Base-by-base conservation (phyloP, 2,888 invertebrate species). In the Campaea margaritaria region DNA sequence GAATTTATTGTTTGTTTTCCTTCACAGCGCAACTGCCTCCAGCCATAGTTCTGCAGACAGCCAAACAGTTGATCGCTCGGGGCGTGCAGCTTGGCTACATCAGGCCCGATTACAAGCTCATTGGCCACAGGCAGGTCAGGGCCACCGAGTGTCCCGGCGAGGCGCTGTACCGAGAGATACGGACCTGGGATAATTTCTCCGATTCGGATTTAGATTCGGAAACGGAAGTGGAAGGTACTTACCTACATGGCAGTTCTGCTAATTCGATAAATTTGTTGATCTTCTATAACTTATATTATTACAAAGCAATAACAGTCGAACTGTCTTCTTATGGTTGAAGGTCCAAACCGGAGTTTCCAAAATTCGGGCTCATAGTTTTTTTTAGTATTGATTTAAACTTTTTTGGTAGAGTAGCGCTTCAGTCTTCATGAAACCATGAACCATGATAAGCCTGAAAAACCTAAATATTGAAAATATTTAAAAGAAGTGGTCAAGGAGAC, bases 71-170 rank as follows among this genome's bases (percentile, higher is more conserved):
- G 42, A 95, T 96, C 50, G 77, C 79, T 0, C 89, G 83, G 49
- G 96, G 95, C 0, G 89, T 95, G 0, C 69, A 83, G n/a, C 82
- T 87, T 11, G 95, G 95, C 0, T 93, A 91, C 76, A 94, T 96
- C 39, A 76, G 85, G 5, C 75, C 85, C 0, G 81, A 94, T 64
- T 95, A 95, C 74, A 89, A 88, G 31, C 79, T 96, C 12, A 82
- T 95, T 10, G 96, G 95, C 0, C 96, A 96, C 76, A 83, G 87
- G 0, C 84, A 89, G 67, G 78, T 84, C 67, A 10, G 81, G 83
- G 69, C 75, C 0, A 96, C 96, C 0, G 95, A 94, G 62, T 96
- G 96, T 71, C 96, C 96, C 0, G 96, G 96, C 0, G 89, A 93
- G 9, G 85, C 93, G 0, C 85, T 96, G 0, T 95, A 93, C 73